Conservation (phyloP, 2,113 vertebrate species). For the Lanius collurio region DNA sequence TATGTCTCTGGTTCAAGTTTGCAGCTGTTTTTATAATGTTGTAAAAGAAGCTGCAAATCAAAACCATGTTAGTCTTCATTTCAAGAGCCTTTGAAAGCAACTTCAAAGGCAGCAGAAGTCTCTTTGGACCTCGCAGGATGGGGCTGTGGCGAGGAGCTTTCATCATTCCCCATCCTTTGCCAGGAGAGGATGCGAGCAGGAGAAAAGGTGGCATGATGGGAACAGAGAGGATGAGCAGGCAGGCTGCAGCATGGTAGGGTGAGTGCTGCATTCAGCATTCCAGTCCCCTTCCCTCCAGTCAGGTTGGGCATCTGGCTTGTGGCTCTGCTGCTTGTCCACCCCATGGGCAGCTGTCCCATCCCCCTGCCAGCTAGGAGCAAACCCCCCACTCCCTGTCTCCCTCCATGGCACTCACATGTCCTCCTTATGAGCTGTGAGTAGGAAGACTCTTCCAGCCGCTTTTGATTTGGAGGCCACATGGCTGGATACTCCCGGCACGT, state of each 20-base stretch:
- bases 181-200: neutral
- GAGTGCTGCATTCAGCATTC: neutral
- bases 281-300: neutral
- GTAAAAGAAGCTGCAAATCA: slow-evolving; percentile 71
- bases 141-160: slow-evolving; percentile 20
- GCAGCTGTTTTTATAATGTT: slow-evolving; percentile 60
- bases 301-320: neutral
- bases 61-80: slow-evolving; percentile 48
- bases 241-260: neutral
- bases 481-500: neutral
- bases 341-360: neutral
- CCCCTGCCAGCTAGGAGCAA: neutral
- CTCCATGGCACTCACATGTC: neutral
- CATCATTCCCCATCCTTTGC: neutral
- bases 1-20: slow-evolving; percentile 49
- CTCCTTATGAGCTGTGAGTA: neutral
- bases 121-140: slow-evolving; percentile 38
- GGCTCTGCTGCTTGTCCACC: neutral
- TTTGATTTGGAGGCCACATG: neutral
- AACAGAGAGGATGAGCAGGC: neutral
- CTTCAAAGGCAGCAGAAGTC: slow-evolving; percentile 56
- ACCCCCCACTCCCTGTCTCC: neutral
- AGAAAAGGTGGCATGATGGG: neutral
- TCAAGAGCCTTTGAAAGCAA: slow-evolving; percentile 41
- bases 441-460: neutral